A percentile compares a stretch with the other conserved stretches of the same genome.
phyloP scores from a whole-genome alignment of 2,113 vertebrate genomes.

The Penelope pileata region DNA sequence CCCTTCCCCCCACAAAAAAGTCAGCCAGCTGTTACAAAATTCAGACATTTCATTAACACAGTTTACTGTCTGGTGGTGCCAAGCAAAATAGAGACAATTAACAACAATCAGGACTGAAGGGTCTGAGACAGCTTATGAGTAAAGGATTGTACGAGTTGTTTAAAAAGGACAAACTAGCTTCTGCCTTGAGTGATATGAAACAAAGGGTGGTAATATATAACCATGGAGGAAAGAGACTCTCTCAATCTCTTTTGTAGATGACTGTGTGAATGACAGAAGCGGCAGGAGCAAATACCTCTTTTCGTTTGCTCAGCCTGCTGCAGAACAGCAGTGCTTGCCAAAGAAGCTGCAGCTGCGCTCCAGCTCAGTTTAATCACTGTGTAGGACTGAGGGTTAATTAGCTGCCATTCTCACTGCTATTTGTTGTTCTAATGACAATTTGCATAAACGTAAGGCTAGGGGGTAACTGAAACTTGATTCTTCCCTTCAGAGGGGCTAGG shows the following conservation, averaged over 20 bases:
- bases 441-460: constrained; percentile 66
- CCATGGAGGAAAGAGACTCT: constrained; percentile 32
- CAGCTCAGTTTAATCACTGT: constrained; percentile 38
- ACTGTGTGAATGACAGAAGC: constrained; percentile 35
- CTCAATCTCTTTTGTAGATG: constrained; percentile 22
- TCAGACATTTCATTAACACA: constrained; percentile 41
- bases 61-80: constrained; percentile 27
- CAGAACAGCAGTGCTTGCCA: constrained; percentile 58
- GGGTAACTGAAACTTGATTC: constrained; percentile 57
- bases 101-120: constrained; percentile 36
- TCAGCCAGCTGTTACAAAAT: constrained; percentile 47
- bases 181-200: constrained; percentile 46
- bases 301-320: constrained; percentile 58
- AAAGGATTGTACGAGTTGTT: constrained; percentile 17
- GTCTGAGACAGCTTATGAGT: constrained; percentile 17
- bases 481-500: background rate
- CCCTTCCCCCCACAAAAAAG: background rate
- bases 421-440: constrained; percentile 72
- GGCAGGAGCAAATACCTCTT: constrained; percentile 54
- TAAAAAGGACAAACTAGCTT: constrained; percentile 41
- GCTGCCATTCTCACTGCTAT: constrained; percentile 67
- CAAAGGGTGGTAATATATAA: constrained; percentile 32
- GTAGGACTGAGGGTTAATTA: constrained; percentile 73
- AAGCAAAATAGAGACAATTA: constrained; percentile 58
- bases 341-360: constrained; percentile 61